Evolutionary conservation across 2,113 vertebrate genomes (phyloP).

Genomic region (Crotophaga sulcirostris): DNA sequence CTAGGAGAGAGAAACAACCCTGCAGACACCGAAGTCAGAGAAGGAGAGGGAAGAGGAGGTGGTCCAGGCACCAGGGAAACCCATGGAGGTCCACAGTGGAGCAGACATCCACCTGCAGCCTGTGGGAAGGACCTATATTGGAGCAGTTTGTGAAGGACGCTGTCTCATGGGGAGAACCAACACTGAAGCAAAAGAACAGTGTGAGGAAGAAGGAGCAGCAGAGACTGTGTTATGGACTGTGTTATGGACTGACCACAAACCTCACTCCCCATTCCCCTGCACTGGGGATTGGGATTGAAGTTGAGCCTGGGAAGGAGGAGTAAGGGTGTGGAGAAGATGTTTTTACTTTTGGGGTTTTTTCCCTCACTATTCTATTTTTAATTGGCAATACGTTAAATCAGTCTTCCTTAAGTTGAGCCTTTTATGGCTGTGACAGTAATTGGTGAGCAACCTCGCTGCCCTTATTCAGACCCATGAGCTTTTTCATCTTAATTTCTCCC

Average conservation of each 20-base stretch:
- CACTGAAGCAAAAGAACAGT: neutral
- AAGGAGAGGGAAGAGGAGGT: neutral
- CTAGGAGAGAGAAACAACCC: neutral
- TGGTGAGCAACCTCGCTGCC: neutral
- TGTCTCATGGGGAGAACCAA: neutral
- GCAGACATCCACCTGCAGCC: too few relatives aligned
- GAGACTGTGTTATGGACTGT: neutral
- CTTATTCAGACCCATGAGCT: accelerated
- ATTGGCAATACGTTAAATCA: neutral
- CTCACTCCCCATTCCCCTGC: accelerated
- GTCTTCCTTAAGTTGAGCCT: accelerated
- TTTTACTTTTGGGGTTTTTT: neutral
- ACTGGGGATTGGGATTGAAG: neutral
- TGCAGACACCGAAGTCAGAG: neutral
- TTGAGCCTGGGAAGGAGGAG: neutral
- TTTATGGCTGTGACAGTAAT: neutral
- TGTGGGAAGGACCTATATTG: neutral
- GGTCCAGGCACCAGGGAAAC: accelerated
- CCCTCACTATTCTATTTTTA: neutral
- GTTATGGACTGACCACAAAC: neutral
- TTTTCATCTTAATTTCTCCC: neutral
- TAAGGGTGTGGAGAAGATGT: neutral
- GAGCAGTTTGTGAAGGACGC: neutral
- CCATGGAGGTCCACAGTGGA: too few relatives aligned
- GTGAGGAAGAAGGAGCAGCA: neutral